A percentile compares a stretch with the other conserved stretches of the same genome.
These are phyloP conservation scores for Heliocidaris erythrogramma DNA, from an alignment of 35 echinoderm and acorn worm species.

Conservation along the genomic window DNA sequence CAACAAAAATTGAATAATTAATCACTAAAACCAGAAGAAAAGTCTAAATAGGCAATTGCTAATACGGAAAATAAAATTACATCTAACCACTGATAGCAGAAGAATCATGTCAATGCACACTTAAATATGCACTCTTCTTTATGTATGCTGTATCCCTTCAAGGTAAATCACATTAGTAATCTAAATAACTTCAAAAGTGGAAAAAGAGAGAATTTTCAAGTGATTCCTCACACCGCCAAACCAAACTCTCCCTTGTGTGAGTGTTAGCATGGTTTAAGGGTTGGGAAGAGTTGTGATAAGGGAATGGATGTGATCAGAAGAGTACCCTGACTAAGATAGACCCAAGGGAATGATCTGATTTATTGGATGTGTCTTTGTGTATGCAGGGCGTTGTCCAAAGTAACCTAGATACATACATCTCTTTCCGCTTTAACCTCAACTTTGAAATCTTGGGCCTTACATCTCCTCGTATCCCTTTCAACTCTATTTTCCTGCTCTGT, in stretches of 20 bases:
- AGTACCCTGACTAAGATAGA: not conserved
- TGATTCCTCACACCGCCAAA: not conserved
- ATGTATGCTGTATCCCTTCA: too few species aligned
- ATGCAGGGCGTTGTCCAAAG: constrained; percentile 32
- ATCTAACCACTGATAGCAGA: not conserved
- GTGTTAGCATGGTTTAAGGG: not conserved
- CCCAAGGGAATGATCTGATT: not conserved
- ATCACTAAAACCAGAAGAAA: not conserved
- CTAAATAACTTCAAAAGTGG: not conserved
- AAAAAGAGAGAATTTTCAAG: not conserved
- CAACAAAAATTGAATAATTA: not conserved
- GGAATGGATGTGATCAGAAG: not conserved
- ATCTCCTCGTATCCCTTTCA: not conserved
- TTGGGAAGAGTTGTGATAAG: not conserved
- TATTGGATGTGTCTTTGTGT: constrained; percentile 36
- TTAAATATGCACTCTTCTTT: too few species aligned
- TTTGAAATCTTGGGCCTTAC: not conserved
- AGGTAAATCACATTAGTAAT: not conserved
- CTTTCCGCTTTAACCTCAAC: not conserved
- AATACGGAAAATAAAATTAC: not conserved
- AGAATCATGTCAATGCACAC: not conserved
- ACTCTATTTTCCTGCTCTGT: not conserved
- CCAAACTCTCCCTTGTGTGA: not conserved
- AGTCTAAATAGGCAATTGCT: not conserved
- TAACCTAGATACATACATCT: constrained; percentile 32